Base-by-base conservation (phyloP, 2,888 invertebrate species). In the Clunio marinus region DNA sequence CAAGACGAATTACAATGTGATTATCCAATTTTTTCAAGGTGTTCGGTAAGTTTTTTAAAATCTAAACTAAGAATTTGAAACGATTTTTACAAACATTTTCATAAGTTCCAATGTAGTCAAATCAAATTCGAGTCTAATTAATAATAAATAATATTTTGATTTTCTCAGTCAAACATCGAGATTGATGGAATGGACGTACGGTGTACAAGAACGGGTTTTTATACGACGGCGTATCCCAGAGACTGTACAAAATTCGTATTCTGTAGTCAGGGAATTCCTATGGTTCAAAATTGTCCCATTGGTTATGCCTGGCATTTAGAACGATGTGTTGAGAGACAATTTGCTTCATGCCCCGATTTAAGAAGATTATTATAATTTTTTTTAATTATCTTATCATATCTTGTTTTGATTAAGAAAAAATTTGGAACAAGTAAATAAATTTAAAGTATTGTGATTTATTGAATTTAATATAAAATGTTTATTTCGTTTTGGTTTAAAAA, bases 1-100 rank as follows among this genome's bases (percentile, higher is more conserved):
- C 15, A 17, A 10, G 58, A 57, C 1, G 41, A 25, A 13, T 22
- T 41, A 1, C 68, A 58, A n/a, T 68, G 68, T 24, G 68, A 68
- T 15, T 32, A 41, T 57, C 68, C 68, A 10, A 20, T 68, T 27
- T 68, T 27, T 7, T 24, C 68, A n/a, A 68, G 68, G 41, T 68
- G 68, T 10, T 35, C 68, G 13, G 66, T 65, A 28, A 65, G 46
- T 2, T 22, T 45, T 4, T 13, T 24, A 58, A 58, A 2, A 5
- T 15, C 4, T 24, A 24, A 41, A 4, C 41, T 32, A 8, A 8
- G 7, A 32, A 32, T 32, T 32, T n/a, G n/a, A n/a, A n/a, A n/a
- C n/a, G n/a, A n/a, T n/a, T n/a, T n/a, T n/a, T n/a, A n/a, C n/a
- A n/a, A n/a, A n/a, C n/a, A n/a, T n/a, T n/a, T n/a, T n/a, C n/a